phyloP scores from a whole-genome alignment of 2,113 vertebrate genomes.

The Xenopus laevis region DNA sequence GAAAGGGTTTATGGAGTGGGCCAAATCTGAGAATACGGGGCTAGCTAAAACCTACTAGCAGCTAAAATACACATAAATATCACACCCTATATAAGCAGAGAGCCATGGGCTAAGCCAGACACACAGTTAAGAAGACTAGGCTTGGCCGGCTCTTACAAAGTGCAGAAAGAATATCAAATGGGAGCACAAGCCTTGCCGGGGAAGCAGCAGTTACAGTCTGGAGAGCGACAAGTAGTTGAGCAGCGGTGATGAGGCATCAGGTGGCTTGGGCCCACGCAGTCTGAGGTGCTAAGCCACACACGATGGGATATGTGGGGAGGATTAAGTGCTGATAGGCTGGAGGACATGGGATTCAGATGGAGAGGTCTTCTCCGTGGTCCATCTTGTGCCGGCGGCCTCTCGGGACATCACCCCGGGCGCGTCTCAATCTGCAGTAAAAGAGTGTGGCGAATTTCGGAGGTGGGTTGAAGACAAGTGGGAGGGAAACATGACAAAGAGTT shows the following conservation, averaged over 20 bases:
- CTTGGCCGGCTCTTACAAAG: conserved; percentile 16
- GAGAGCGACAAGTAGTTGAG: conserved; percentile 35
- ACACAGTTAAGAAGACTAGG: conserved; percentile 47
- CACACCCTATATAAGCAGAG: neutral
- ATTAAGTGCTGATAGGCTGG: conserved; percentile 59
- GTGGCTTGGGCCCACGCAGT: conserved; percentile 56
- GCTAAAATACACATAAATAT: neutral
- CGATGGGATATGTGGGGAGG: conserved; percentile 35
- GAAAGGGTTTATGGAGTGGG: too few species aligned
- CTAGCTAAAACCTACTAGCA: neutral
- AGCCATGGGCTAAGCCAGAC: conserved; percentile 17
- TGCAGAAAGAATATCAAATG: neutral
- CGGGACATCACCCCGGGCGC: conserved; percentile 80
- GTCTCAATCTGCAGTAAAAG: conserved; percentile 91
- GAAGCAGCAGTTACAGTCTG: conserved; percentile 40
- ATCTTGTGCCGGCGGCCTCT: conserved; percentile 81
- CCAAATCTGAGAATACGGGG: too few species aligned
- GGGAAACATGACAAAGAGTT: conserved; percentile 19
- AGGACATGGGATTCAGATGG: conserved; percentile 59
- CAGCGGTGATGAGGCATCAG: conserved; percentile 36
- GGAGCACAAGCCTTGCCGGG: conserved; percentile 58
- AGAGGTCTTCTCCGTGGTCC: conserved; percentile 82
- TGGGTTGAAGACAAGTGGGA: conserved; percentile 43
- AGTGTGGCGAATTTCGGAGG: conserved; percentile 48
- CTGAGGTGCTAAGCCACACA: conserved; percentile 59